Evolutionary conservation across 2,888 invertebrate species (phyloP).

Genomic region (Hesperia comma): DNA sequence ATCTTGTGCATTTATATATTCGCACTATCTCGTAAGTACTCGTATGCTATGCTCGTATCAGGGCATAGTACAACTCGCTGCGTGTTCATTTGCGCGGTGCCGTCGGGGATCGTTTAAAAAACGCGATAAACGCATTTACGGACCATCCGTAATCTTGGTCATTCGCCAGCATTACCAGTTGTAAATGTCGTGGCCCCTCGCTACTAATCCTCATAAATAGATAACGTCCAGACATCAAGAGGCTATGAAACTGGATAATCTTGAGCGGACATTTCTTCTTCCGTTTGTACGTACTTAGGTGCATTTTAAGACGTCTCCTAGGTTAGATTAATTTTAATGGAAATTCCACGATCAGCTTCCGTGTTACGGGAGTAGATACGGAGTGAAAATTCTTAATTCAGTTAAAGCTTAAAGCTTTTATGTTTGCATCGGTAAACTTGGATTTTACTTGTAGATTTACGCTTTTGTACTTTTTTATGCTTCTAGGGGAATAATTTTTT

Average conservation of each 20-base stretch:
- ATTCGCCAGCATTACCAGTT: constrained; percentile 12
- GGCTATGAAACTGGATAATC: constrained; percentile 22
- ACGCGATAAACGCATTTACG: constrained; percentile 34
- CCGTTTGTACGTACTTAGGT: constrained; percentile 1
- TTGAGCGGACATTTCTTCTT: constrained; percentile 14
- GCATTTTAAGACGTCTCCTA: constrained; percentile 1
- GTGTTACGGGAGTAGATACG: background rate
- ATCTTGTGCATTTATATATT: background rate
- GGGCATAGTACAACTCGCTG: background rate
- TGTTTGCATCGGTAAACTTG: too few relatives aligned
- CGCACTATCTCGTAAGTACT: background rate
- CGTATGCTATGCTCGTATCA: background rate
- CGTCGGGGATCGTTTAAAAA: constrained; percentile 27
- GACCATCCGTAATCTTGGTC: constrained; percentile 17
- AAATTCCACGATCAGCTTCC: background rate
- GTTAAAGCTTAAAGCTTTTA: too few relatives aligned
- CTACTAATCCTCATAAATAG: constrained; percentile 23
- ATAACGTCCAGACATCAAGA: constrained; percentile 6
- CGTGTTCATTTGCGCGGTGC: constrained; percentile 17
- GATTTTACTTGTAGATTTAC: too few relatives aligned
- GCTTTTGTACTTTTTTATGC: too few relatives aligned
- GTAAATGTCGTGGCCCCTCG: constrained; percentile 20
- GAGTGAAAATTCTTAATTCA: too few relatives aligned
- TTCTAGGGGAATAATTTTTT: too few relatives aligned
- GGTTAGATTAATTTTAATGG: background rate